Base-by-base conservation (phyloP, 2,797 vertebrate genomes). In the Danio kyathit region DNA sequence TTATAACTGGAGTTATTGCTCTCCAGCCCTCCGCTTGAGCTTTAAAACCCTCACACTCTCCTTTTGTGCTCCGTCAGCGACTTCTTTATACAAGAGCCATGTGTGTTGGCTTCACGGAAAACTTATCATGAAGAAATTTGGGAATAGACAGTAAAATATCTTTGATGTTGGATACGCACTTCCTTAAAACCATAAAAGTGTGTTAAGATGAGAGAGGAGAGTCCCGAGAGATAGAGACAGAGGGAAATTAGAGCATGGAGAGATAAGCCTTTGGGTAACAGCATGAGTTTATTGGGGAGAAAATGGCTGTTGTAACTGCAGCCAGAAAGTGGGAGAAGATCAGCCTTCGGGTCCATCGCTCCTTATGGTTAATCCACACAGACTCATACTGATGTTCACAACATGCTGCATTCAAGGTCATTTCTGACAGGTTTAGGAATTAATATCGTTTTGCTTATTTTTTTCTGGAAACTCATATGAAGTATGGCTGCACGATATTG, bases 11-110 rank as follows among this genome's bases (percentile, higher is more conserved):
- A 88, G 88, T 88, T 86, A 87, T 84, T 85, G 82, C 77, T 87
- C 89, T 91, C 84, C 90, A 88, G 91, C 88, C 89, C 44, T 54
- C 51, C 7, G 56, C 86, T 88, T 79, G 87, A 88, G 86, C 74
- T 84, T 88, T 87, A 86, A 88, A 89, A 90, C 88, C 82, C 56
- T 79, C 67, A 83, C 71, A 84, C 71, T 66, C 84, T 74, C 74
- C 81, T 86, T 88, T 85, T 86, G 87, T 86, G 85, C 90, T 87
- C 86, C 85, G 86, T 90, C 88, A 81, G 88, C 88, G 89, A 89
- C 86, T 86, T 88, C 86, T 87, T 88, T 88, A 56, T 61, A 40
- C 16, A 13, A 65, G 67, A 75, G 77, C 64, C 67, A 76, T 54
- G 79, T 67, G 77, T 73, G 82, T 81, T 78, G 84, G 84, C 83